phyloP scores from a whole-genome alignment of 2,113 vertebrate species.

The Fulica atra region DNA sequence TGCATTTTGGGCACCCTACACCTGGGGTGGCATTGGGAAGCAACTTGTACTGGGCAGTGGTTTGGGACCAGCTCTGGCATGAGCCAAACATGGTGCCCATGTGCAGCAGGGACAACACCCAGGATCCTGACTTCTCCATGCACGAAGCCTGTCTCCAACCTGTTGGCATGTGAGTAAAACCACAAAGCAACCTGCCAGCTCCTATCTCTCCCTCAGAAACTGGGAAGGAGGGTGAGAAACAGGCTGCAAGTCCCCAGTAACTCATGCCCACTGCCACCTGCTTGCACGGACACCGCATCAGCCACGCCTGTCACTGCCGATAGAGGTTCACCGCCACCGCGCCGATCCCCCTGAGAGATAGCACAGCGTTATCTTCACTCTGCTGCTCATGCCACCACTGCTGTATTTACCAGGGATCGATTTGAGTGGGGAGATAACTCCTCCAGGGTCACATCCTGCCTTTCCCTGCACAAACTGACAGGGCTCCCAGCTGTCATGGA shows the following conservation, averaged over 20 bases:
- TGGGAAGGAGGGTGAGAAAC: not conserved
- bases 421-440: not conserved
- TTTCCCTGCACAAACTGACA: not conserved
- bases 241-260: not conserved
- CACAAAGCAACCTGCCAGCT: not conserved
- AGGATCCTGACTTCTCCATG: not conserved
- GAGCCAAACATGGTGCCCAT: too few species aligned
- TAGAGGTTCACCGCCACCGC: accelerated
- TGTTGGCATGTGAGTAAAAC: not conserved
- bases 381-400: accelerated
- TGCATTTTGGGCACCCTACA: not conserved
- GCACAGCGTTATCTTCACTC: accelerated
- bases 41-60: not conserved
- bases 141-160: not conserved
- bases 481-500: accelerated
- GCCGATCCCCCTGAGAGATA: not conserved
- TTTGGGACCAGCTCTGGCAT: not conserved
- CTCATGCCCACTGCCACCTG: not conserved
- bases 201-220: not conserved
- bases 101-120: not conserved
- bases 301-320: accelerated
- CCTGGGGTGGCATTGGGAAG: not conserved
- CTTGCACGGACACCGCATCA: not conserved
- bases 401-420: accelerated
- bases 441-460: not conserved